Conservation (phyloP, 2,888 invertebrate genomes). For the Nasonia oneida region DNA sequence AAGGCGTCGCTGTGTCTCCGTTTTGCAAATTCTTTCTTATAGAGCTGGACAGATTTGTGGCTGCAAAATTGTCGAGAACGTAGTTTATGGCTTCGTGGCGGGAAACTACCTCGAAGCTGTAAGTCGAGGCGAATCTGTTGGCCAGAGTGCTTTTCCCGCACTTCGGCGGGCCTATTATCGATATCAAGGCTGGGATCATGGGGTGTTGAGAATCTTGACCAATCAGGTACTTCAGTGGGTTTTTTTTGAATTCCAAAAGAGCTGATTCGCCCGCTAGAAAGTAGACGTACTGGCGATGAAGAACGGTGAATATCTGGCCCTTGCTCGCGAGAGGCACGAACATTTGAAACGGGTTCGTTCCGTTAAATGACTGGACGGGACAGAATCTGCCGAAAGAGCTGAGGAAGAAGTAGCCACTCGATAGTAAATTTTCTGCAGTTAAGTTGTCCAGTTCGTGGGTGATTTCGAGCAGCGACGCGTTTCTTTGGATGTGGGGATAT, state of each 20-base stretch:
- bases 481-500: constrained; percentile 78
- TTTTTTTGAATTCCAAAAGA: constrained; percentile 80
- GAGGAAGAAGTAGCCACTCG: constrained; percentile 82
- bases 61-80: constrained; percentile 80
- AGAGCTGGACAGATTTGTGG: constrained; percentile 80
- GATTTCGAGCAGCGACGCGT: constrained; percentile 82
- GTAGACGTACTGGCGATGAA: constrained; percentile 83
- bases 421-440: constrained; percentile 82
- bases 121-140: constrained; percentile 80
- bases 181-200: constrained; percentile 81
- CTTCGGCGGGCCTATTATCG: constrained; percentile 84
- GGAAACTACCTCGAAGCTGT: constrained; percentile 81
- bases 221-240: constrained; percentile 82
- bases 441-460: constrained; percentile 81
- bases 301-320: constrained; percentile 80
- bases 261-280: constrained; percentile 81
- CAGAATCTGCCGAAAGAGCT: constrained; percentile 85
- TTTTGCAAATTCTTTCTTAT: constrained; percentile 77
- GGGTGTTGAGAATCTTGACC: constrained; percentile 78
- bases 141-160: constrained; percentile 83
- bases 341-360: constrained; percentile 80
- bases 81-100: constrained; percentile 81
- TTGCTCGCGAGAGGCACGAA: constrained; percentile 79
- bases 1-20: constrained; percentile 79
- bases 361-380: constrained; percentile 83